These are phyloP conservation scores for Cydia strobilella DNA, from an alignment of 1,140 invertebrate species.

Conservation along the genomic window DNA sequence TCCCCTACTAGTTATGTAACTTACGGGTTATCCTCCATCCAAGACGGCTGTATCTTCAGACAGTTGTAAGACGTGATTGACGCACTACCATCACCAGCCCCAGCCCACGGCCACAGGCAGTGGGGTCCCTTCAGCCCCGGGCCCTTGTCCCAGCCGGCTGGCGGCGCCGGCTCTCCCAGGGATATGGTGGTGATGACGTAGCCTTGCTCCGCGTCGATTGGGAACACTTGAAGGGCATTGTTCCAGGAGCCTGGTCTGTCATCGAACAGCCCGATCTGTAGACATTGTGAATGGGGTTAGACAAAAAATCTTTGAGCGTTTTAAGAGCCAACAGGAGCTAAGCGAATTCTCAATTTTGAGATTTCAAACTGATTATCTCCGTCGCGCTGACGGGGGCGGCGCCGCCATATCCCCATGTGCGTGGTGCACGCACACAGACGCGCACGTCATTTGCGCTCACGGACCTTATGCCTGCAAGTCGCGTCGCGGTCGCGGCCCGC, in stretches of 20 bases:
- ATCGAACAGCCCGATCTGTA: slow-evolving; percentile 71
- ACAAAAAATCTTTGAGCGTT: not conserved
- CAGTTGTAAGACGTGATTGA: slow-evolving; percentile 63
- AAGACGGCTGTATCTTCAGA: slow-evolving; percentile 72
- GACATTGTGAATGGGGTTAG: slow-evolving; percentile 22
- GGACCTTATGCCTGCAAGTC: no score
- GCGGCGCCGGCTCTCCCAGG: slow-evolving; percentile 54
- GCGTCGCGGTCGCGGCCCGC: no score
- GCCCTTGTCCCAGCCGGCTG: slow-evolving; percentile 62
- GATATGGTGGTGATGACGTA: slow-evolving; percentile 59
- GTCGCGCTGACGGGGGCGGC: no score
- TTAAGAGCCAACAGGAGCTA: no score
- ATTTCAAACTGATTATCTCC: no score
- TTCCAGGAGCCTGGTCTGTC: slow-evolving; percentile 55
- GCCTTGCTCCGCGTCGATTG: slow-evolving; percentile 49
- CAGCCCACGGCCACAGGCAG: slow-evolving; percentile 72
- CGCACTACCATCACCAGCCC: slow-evolving; percentile 49
- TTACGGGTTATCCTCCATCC: slow-evolving; percentile 74
- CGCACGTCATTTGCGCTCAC: no score
- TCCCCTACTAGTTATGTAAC: slow-evolving; percentile 37
- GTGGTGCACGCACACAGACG: no score
- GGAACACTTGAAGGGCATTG: slow-evolving; percentile 50
- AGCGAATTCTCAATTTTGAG: no score
- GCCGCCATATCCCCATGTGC: no score
- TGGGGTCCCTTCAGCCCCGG: slow-evolving; percentile 58